phyloP scores from a whole-genome alignment of 2,113 vertebrate genomes.

The Mastomys coucha region DNA sequence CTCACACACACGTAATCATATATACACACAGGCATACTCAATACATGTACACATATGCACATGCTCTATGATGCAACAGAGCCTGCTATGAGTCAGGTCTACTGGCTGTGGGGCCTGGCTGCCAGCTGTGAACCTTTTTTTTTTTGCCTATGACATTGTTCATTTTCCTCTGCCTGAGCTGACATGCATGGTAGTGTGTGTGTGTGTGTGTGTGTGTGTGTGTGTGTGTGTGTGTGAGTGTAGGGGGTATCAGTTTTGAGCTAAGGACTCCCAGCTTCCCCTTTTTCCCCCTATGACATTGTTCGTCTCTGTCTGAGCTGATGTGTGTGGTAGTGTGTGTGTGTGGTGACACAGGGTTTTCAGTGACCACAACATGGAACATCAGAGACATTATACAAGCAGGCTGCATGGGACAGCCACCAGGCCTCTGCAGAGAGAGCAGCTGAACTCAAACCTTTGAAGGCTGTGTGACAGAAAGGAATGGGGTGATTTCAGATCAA shows the following conservation, averaged over 20 bases:
- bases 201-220: too few relatives aligned
- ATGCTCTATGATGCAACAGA: fast-evolving
- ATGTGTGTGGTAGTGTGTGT: neutral
- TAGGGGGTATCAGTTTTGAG: neutral
- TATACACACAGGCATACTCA: neutral
- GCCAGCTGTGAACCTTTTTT: neutral
- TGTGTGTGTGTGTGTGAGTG: too few relatives aligned
- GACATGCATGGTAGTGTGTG: neutral
- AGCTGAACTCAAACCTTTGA: neutral
- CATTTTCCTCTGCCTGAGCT: neutral
- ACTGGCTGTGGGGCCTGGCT: neutral
- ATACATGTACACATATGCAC: neutral
- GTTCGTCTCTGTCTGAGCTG: neutral
- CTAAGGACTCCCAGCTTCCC: neutral
- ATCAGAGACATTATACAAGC: neutral
- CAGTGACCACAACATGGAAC: neutral
- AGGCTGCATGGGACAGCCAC: neutral
- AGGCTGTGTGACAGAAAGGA: neutral
- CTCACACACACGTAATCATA: neutral
- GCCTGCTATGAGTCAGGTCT: neutral
- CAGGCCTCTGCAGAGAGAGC: neutral
- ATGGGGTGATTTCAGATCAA: neutral
- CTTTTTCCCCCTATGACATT: neutral
- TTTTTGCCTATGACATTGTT: neutral
- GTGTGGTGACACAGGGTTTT: fast-evolving